phyloP scores from a whole-genome alignment of 2,888 invertebrate genomes.

The Euzophera pinguis region DNA sequence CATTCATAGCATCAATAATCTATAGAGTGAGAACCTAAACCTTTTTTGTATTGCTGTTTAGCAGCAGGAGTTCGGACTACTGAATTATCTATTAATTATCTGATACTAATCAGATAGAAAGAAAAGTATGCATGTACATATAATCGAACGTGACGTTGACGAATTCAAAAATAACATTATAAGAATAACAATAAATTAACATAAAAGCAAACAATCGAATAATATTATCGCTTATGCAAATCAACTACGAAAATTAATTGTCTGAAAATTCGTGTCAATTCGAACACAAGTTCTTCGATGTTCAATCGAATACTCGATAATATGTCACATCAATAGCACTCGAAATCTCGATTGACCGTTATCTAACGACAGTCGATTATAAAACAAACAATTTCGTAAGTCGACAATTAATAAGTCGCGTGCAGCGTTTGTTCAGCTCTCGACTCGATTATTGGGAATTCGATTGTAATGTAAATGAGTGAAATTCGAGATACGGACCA shows the following conservation, averaged over 20 bases:
- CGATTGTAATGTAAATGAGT: constrained; percentile 49
- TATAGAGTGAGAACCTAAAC: no score
- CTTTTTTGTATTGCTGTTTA: no score
- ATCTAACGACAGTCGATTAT: constrained; percentile 21
- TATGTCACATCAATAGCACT: constrained; percentile 1
- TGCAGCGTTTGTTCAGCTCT: constrained; percentile 40
- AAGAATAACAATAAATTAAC: not conserved
- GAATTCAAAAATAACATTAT: not conserved
- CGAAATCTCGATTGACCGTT: constrained; percentile 13
- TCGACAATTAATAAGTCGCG: constrained; percentile 21
- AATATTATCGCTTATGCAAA: constrained; percentile 10
- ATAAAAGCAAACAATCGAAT: constrained; percentile 7
- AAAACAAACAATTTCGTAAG: constrained; percentile 35
- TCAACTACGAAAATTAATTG: not conserved
- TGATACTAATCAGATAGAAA: no score
- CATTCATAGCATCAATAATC: no score
- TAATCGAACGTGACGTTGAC: no score
- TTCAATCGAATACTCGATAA: not conserved
- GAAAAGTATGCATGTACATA: no score
- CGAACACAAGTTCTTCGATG: constrained; percentile 3
- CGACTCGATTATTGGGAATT: constrained; percentile 31
- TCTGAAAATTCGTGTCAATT: constrained; percentile 1
- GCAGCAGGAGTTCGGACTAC: no score
- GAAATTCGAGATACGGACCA: constrained; percentile 34
- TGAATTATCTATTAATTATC: no score